Conservation (phyloP, 2,113 vertebrate species). For the Poicephalus meyeri region DNA sequence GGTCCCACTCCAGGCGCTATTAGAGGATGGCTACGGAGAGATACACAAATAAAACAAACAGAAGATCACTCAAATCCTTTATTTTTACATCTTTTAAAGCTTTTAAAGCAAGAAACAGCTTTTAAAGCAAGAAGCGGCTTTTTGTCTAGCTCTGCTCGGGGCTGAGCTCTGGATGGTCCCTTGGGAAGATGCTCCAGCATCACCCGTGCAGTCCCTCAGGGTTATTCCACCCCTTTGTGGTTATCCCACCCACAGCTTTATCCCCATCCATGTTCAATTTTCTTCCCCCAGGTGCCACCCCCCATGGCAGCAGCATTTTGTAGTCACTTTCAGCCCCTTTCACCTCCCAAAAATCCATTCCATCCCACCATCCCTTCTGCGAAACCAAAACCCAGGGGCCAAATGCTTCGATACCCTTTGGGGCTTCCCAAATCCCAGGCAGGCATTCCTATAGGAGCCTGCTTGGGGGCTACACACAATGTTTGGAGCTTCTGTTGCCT, state of each 20-base stretch:
- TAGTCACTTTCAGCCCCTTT: accelerated
- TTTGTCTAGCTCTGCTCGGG: accelerated
- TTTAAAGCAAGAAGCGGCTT: accelerated
- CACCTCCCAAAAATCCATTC: not conserved
- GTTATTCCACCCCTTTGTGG: not conserved
- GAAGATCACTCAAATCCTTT: not conserved
- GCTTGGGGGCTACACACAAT: not conserved
- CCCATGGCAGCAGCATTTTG: accelerated
- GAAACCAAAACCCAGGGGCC: not conserved
- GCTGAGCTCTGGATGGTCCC: accelerated
- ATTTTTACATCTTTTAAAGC: not conserved
- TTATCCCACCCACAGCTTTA: not conserved
- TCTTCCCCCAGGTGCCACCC: not conserved
- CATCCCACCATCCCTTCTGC: not conserved
- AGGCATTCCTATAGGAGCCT: not conserved
- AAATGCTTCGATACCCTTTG: accelerated
- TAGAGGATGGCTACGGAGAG: no score
- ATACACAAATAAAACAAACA: not conserved
- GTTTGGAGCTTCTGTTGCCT: not conserved
- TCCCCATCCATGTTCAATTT: accelerated
- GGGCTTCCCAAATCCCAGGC: not conserved
- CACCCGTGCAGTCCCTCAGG: accelerated
- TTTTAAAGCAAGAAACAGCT: accelerated
- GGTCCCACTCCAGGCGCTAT: not conserved
- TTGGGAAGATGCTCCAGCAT: not conserved